A percentile compares a stretch with the other conserved stretches of the same genome.
Evolutionary conservation across 1,140 invertebrate genomes (phyloP).

Genomic region (Stegodyphus mimosarum): DNA sequence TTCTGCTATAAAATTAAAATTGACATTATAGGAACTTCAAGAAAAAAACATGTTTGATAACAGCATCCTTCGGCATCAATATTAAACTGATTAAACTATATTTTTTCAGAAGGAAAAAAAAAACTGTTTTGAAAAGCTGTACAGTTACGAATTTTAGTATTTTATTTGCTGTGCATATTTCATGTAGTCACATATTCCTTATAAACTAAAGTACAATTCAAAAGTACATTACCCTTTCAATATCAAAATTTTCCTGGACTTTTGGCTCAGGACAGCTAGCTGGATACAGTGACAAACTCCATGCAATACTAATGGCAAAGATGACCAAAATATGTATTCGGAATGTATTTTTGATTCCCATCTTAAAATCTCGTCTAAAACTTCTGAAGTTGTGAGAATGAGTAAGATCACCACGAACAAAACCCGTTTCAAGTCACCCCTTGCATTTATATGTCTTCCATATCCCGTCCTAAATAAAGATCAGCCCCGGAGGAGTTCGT

Average conservation of each 20-base stretch:
- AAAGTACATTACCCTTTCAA: conserved; percentile 25
- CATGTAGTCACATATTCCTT: no score
- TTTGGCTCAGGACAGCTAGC: conserved; percentile 19
- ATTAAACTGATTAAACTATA: no score
- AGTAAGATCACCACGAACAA: not conserved
- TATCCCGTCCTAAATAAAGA: conserved; percentile 18
- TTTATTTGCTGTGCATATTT: no score
- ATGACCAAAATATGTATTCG: not conserved
- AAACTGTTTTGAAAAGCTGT: no score
- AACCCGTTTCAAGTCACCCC: not conserved
- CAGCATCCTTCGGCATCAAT: no score
- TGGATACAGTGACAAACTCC: conserved; percentile 27
- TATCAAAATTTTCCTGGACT: conserved; percentile 37
- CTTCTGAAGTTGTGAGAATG: no score
- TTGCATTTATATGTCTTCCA: conserved; percentile 7
- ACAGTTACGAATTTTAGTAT: no score
- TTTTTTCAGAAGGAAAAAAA: no score
- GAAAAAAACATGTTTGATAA: no score
- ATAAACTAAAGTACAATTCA: no score
- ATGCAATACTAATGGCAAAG: not conserved
- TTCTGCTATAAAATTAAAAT: no score
- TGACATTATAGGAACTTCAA: no score
- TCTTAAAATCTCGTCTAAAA: not conserved
- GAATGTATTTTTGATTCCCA: not conserved
- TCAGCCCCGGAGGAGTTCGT: not conserved